Evolutionary conservation across 2,888 invertebrate genomes (phyloP).

Genomic region (Dendrolimus houi): DNA sequence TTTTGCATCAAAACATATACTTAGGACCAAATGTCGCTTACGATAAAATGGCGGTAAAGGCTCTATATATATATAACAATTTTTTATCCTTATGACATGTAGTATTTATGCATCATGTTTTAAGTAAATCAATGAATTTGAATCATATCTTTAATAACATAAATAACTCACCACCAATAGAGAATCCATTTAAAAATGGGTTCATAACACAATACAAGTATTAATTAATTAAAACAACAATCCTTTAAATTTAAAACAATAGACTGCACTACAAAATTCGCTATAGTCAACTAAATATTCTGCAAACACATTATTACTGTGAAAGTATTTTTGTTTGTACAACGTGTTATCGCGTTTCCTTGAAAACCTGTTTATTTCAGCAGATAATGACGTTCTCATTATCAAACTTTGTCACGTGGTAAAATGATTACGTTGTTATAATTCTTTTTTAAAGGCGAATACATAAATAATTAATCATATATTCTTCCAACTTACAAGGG

Average conservation of each 20-base stretch:
- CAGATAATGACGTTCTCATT: background rate
- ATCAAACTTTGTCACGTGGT: background rate
- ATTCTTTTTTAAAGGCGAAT: too few relatives aligned
- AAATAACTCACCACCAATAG: slow-evolving; percentile 33
- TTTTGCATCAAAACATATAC: too few relatives aligned
- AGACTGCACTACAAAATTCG: background rate
- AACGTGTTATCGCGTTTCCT: slow-evolving; percentile 11
- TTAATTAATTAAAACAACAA: background rate
- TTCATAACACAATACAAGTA: slow-evolving; percentile 20
- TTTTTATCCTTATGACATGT: too few relatives aligned
- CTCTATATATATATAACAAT: too few relatives aligned
- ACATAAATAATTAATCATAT: too few relatives aligned
- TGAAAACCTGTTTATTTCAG: slow-evolving; percentile 2
- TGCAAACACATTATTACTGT: background rate
- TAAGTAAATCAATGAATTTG: background rate
- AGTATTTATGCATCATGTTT: background rate
- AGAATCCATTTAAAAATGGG: slow-evolving; percentile 42
- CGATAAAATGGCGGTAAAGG: too few relatives aligned
- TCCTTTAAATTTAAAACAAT: too few relatives aligned
- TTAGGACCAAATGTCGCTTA: too few relatives aligned
- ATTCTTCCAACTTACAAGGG: too few relatives aligned
- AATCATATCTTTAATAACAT: background rate
- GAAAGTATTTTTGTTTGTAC: slow-evolving; percentile 3
- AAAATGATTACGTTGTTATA: too few relatives aligned
- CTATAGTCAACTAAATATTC: slow-evolving; percentile 1